phyloP scores from a whole-genome alignment of 2,797 vertebrate species.

The Coccyzus lansbergi region DNA sequence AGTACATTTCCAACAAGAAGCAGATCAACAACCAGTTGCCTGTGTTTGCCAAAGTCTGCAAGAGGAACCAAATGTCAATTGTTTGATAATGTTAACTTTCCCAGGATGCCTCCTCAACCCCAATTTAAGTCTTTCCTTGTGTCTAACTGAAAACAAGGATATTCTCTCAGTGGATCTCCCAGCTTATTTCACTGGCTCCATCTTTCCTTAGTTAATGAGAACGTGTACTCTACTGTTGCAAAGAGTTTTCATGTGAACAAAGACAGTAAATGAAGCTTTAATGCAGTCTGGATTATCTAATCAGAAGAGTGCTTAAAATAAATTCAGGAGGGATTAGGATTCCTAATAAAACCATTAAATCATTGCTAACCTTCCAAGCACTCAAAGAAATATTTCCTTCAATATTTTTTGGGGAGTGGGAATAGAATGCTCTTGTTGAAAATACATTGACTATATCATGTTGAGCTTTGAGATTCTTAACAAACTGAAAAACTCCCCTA shows the following conservation, averaged over 20 bases:
- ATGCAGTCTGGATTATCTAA: background rate
- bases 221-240: background rate
- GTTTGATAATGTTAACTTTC: background rate
- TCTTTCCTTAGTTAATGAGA: background rate
- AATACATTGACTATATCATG: background rate
- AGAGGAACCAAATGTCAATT: background rate
- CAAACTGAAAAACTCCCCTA: background rate
- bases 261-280: background rate
- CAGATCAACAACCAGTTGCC: background rate
- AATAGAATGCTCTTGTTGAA: background rate
- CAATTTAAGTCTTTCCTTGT: background rate
- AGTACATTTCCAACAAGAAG: background rate
- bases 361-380: background rate
- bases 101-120: background rate
- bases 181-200: background rate
- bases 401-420: accelerated
- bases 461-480: background rate
- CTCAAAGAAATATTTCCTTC: background rate
- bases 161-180: background rate
- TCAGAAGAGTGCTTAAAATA: background rate
- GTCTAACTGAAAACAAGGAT: background rate
- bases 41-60: background rate
- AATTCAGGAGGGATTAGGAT: background rate
- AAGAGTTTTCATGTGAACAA: background rate
- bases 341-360: background rate